These are phyloP conservation scores for Eidolon helvum DNA, from an alignment of 2,113 vertebrate genomes.

Conservation along the genomic window DNA sequence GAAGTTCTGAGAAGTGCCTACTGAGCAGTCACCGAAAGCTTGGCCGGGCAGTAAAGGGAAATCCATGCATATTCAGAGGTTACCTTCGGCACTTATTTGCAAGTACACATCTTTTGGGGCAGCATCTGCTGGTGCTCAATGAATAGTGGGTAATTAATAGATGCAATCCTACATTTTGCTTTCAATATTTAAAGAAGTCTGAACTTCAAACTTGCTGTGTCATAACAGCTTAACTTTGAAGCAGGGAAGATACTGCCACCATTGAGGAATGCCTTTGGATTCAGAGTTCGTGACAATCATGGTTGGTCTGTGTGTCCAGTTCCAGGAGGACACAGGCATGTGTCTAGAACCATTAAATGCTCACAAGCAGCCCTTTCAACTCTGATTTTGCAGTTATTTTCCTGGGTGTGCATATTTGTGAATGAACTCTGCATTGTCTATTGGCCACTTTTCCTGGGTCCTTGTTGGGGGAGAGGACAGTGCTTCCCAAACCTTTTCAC, in stretches of 20 bases:
- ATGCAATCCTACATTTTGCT: not conserved
- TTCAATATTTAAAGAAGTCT: constrained; percentile 63
- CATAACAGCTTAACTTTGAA: not conserved
- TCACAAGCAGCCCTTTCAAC: not conserved
- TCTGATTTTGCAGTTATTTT: not conserved
- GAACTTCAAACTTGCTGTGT: constrained; percentile 3
- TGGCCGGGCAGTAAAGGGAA: not conserved
- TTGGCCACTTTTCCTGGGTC: not conserved
- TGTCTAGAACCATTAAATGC: not conserved
- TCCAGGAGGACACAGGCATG: not conserved
- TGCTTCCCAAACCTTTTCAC: not conserved
- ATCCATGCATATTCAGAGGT: not conserved
- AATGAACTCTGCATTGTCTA: not conserved
- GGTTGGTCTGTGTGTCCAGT: not conserved
- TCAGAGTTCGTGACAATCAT: not conserved
- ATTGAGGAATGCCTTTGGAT: not conserved
- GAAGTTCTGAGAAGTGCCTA: constrained; percentile 37
- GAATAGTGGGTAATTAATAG: not conserved
- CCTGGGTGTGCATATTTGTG: not conserved
- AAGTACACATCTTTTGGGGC: not conserved
- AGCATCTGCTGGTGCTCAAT: not conserved
- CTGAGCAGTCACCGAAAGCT: not conserved
- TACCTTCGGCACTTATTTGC: not conserved
- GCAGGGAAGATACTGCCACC: not conserved
- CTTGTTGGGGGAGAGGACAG: not conserved